phyloP scores from a whole-genome alignment of 2,888 invertebrate species.

The Diplolepis rosae region DNA sequence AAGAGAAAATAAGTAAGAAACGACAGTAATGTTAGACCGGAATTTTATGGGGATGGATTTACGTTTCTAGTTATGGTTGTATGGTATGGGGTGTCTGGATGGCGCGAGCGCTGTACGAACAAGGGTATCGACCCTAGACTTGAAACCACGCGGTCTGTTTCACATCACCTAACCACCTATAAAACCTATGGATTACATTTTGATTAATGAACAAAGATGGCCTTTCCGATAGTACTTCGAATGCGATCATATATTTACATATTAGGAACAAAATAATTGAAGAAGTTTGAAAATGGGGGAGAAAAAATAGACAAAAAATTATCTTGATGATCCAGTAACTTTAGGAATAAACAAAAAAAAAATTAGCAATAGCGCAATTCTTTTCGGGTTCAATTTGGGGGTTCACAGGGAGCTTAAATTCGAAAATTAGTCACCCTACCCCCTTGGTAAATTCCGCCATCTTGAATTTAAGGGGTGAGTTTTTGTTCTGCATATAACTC shows the following conservation, averaged over 20 bases:
- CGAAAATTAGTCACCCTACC: too few relatives aligned
- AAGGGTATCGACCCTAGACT: slow-evolving; percentile 66
- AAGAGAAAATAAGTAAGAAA: background rate
- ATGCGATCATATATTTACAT: background rate
- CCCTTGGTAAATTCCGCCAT: too few relatives aligned
- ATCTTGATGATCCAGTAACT: too few relatives aligned
- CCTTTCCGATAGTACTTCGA: slow-evolving; percentile 1
- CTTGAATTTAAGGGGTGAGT: too few relatives aligned
- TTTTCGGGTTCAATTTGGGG: too few relatives aligned
- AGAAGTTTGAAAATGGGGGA: background rate
- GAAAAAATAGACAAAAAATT: background rate
- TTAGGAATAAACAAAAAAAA: too few relatives aligned
- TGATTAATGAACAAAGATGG: background rate
- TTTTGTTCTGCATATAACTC: too few relatives aligned
- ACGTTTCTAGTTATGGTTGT: slow-evolving; percentile 19
- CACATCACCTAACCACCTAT: slow-evolving; percentile 10
- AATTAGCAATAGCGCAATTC: too few relatives aligned
- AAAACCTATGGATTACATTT: slow-evolving; percentile 15
- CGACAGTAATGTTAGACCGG: background rate
- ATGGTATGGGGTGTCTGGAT: slow-evolving; percentile 40
- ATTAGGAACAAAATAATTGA: slow-evolving; percentile 5
- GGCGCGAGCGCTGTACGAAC: slow-evolving; percentile 66
- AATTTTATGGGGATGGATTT: slow-evolving; percentile 13
- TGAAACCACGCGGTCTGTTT: slow-evolving; percentile 55
- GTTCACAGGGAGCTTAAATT: too few relatives aligned